These are phyloP conservation scores for Aelia acuminata DNA, from an alignment of 2,888 invertebrate genomes.

Conservation along the genomic window DNA sequence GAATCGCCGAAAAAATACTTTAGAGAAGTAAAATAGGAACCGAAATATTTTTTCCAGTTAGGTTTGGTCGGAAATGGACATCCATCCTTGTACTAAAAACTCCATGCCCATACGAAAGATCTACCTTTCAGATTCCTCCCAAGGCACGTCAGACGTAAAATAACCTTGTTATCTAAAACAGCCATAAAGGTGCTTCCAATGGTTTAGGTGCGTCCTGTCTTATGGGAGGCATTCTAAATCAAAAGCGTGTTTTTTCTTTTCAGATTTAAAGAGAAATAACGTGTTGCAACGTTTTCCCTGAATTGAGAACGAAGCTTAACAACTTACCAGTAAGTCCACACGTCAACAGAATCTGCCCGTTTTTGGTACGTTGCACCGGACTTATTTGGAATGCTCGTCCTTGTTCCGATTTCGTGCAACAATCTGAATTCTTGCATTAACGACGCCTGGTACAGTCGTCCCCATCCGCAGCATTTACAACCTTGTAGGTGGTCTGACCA, in stretches of 20 bases:
- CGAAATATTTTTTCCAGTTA: not conserved
- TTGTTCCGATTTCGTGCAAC: constrained; percentile 22
- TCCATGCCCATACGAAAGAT: not conserved
- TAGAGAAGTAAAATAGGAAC: too few relatives aligned
- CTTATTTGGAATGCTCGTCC: not conserved
- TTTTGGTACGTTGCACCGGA: constrained; percentile 29
- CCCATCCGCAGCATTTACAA: constrained; percentile 19
- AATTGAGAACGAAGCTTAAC: constrained; percentile 19
- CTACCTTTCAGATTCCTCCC: not conserved
- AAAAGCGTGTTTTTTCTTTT: not conserved
- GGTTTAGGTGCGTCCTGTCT: not conserved
- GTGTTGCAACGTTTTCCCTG: not conserved
- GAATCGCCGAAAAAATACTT: too few relatives aligned
- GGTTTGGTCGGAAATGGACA: not conserved
- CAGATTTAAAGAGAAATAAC: constrained; percentile 15
- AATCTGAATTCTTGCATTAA: constrained; percentile 19
- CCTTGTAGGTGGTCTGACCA: not conserved
- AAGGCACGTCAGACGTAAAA: not conserved
- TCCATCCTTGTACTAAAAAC: not conserved
- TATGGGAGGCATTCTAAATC: not conserved
- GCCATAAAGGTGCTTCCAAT: not conserved
- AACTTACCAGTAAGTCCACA: constrained; percentile 35
- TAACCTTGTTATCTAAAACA: not conserved
- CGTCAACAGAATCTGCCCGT: constrained; percentile 13
- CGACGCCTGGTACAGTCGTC: not conserved